These are phyloP conservation scores for Eutolmus rufibarbis DNA, from an alignment of 2,888 invertebrate genomes.

Conservation along the genomic window DNA sequence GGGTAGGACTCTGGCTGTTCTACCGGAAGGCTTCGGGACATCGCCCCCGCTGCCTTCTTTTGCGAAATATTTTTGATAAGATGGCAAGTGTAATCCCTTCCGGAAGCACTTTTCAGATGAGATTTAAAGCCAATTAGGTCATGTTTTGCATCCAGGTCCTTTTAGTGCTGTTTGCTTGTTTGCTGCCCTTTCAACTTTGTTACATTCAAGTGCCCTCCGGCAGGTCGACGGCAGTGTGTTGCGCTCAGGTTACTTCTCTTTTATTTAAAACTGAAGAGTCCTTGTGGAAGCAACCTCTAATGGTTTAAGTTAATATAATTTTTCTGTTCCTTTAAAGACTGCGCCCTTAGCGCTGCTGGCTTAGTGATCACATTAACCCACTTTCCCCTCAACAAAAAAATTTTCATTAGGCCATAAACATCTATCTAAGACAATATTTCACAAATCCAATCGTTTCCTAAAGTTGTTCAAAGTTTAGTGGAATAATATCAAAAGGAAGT, in stretches of 20 bases:
- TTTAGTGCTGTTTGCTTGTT: background rate
- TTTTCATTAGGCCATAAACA: background rate
- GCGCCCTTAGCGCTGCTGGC: background rate
- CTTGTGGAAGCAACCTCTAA: background rate
- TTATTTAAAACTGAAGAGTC: background rate
- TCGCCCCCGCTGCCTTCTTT: background rate
- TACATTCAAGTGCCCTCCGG: background rate
- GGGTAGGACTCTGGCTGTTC: background rate
- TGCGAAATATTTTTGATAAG: background rate
- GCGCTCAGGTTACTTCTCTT: background rate
- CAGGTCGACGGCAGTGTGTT: background rate
- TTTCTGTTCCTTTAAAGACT: background rate
- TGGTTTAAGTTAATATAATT: background rate
- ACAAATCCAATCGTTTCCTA: background rate
- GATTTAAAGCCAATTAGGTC: background rate
- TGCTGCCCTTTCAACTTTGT: background rate
- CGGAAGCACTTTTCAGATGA: background rate
- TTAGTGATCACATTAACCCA: background rate
- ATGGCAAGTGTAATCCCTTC: background rate
- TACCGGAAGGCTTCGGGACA: background rate
- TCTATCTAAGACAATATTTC: background rate
- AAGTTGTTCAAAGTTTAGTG: background rate
- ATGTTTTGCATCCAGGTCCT: background rate
- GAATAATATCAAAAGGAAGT: background rate
- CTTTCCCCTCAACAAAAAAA: background rate